These are phyloP conservation scores for Monoplex corrugatus DNA, from an alignment of 2,888 invertebrate genomes.

Conservation along the genomic window DNA sequence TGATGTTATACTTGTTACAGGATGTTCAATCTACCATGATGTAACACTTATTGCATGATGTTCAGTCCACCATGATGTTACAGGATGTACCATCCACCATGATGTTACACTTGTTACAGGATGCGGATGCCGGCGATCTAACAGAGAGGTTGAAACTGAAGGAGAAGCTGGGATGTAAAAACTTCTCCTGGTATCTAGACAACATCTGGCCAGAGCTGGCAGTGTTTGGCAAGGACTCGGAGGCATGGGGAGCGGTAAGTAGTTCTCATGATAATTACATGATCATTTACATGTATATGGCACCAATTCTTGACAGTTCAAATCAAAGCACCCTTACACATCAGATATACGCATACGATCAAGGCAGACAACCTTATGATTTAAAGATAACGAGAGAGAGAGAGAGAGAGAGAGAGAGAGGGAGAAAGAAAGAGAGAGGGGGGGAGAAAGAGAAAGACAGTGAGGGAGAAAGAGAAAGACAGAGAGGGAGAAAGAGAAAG, in stretches of 20 bases:
- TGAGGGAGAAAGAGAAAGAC: background rate
- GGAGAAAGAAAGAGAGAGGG: background rate
- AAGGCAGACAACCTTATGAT: background rate
- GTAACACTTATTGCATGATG: no score
- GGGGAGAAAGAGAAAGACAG: background rate
- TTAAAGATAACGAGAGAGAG: background rate
- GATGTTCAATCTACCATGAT: no score
- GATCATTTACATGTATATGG: no score
- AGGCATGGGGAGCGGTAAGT: slow-evolving; percentile 73
- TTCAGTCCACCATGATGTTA: no score
- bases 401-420: slow-evolving; percentile 25
- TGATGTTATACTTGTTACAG: no score
- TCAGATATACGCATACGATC: background rate
- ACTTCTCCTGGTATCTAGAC: slow-evolving; percentile 70
- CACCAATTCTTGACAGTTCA: no score
- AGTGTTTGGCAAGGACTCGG: slow-evolving; percentile 62
- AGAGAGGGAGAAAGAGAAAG: background rate
- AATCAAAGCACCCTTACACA: no score
- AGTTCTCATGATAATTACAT: background rate
- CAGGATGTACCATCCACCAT: no score
- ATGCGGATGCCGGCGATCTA: slow-evolving; percentile 65
- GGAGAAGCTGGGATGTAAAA: slow-evolving; percentile 67
- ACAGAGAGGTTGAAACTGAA: slow-evolving; percentile 65
- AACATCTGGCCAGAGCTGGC: slow-evolving; percentile 73
- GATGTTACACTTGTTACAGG: slow-evolving; percentile 53